Evolutionary conservation across 1,140 invertebrate genomes (phyloP).

Genomic region (Cydia pomonella): DNA sequence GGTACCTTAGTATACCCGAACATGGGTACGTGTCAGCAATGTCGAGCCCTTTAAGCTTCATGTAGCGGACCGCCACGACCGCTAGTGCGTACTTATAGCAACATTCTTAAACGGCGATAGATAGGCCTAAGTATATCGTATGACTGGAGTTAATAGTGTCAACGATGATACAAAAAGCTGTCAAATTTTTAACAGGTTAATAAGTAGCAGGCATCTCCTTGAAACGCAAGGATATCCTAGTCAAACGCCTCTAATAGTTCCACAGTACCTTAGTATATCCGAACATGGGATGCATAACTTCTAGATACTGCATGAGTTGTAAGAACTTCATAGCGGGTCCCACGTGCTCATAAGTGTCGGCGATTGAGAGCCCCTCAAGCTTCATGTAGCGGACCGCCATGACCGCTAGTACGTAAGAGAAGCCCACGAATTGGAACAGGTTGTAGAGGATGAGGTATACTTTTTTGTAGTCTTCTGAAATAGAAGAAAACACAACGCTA

Average conservation of each 20-base stretch:
- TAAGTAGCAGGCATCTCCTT: too few relatives aligned
- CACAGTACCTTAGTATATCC: slow-evolving; percentile 89
- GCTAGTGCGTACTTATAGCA: slow-evolving; percentile 90
- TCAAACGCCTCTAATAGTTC: neutral
- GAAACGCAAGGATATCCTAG: too few relatives aligned
- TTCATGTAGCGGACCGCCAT: slow-evolving; percentile 88
- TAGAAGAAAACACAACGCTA: slow-evolving; percentile 39
- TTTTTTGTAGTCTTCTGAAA: slow-evolving; percentile 89
- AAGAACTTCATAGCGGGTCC: slow-evolving; percentile 91
- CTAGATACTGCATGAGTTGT: slow-evolving; percentile 91
- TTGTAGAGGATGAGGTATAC: slow-evolving; percentile 95
- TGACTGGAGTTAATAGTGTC: too few relatives aligned
- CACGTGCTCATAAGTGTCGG: slow-evolving; percentile 87
- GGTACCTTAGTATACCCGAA: slow-evolving; percentile 93
- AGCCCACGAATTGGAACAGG: slow-evolving; percentile 94
- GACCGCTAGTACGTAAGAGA: slow-evolving; percentile 88
- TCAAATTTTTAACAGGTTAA: too few relatives aligned
- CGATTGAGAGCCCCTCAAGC: slow-evolving; percentile 87
- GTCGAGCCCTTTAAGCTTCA: slow-evolving; percentile 87
- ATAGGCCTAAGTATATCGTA: too few relatives aligned
- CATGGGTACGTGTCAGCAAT: slow-evolving; percentile 89
- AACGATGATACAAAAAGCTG: too few relatives aligned
- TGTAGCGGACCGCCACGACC: slow-evolving; percentile 88
- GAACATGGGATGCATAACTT: slow-evolving; percentile 94
- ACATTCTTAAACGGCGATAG: too few relatives aligned